Base-by-base conservation (phyloP, 2,888 invertebrate species). In the Chrysolina haemoptera region DNA sequence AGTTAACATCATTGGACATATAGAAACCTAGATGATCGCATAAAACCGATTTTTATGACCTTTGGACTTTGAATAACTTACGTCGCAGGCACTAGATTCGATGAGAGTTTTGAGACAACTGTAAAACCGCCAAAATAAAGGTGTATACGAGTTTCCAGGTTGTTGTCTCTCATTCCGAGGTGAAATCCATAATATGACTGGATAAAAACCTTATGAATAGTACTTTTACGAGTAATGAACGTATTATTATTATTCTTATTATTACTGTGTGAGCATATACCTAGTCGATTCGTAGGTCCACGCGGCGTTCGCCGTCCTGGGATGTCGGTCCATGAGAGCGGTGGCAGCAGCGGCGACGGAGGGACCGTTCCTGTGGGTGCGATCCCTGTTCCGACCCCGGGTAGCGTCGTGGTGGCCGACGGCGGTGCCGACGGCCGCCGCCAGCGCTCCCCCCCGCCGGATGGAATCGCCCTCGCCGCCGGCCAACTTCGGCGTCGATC, bases 401-500 rank as follows among this genome's bases (percentile, higher is more conserved):
- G 8, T 18, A 14, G n/a, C 48, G 69, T 20, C 62, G 43, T 22
- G 18, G 22, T 43, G 16, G 62, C 27, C 43, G 62, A 14, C 62
- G 55, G 43, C 18, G 62, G 55, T 41, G 12, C 27, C 62, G 41
- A 43, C 8, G 69, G 10, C 62, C 87, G 10, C 62, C 87, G 85
- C 73, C 87, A 83, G 80, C 86, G 84, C 84, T 87, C 85, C 12
- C 46, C 62, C 46, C 41, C 41, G 72, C 69, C 75, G 71, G 67
- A 73, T 67, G 62, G 68, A 22, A 40, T 74, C 69, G 62, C 62
- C 87, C 86, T 73, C 87, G 70, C 65, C 64, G 53, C 53, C 64
- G 53, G 64, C 65, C 43, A 63, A 62, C 53, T 68, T 68, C 62
- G 82, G 83, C 76, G 83, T 83, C 80, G 85, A 83, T 78, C 90